Evolutionary conservation across 2,113 vertebrate genomes (phyloP).

Genomic region (Dasypus novemcinctus): DNA sequence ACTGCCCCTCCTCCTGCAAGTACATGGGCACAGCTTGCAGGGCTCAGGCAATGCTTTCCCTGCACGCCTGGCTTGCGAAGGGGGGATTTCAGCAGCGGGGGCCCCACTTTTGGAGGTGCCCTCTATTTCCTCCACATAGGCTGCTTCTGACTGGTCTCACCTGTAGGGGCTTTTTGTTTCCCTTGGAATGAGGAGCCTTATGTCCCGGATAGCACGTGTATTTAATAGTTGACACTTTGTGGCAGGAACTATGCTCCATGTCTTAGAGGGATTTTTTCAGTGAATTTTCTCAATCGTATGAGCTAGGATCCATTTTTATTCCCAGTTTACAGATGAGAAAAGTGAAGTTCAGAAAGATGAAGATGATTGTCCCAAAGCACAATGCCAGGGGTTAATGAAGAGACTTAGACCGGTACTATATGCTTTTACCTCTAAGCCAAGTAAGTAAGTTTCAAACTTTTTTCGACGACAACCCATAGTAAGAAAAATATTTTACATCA

Average conservation of each 20-base stretch:
- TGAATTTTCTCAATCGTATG: neutral
- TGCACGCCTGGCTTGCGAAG: neutral
- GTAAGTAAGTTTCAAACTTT: neutral
- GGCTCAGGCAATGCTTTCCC: rapidly evolving
- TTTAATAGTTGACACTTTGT: neutral
- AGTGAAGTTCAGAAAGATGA: neutral
- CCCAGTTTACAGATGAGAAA: neutral
- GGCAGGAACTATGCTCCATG: too few relatives aligned
- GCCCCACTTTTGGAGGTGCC: neutral
- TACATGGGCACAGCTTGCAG: rapidly evolving
- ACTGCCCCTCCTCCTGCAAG: neutral
- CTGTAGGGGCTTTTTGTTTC: neutral
- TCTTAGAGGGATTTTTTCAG: neutral
- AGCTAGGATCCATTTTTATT: neutral
- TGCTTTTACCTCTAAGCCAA: neutral
- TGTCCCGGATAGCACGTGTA: neutral
- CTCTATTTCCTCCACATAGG: neutral
- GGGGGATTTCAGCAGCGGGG: rapidly evolving
- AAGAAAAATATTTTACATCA: neutral
- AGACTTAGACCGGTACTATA: neutral
- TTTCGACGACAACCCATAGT: neutral
- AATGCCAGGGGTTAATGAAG: neutral
- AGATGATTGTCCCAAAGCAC: neutral
- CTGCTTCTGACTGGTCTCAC: neutral
- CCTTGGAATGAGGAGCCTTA: neutral